phyloP scores from a whole-genome alignment of 2,888 invertebrate species.

The Patella pellucida region DNA sequence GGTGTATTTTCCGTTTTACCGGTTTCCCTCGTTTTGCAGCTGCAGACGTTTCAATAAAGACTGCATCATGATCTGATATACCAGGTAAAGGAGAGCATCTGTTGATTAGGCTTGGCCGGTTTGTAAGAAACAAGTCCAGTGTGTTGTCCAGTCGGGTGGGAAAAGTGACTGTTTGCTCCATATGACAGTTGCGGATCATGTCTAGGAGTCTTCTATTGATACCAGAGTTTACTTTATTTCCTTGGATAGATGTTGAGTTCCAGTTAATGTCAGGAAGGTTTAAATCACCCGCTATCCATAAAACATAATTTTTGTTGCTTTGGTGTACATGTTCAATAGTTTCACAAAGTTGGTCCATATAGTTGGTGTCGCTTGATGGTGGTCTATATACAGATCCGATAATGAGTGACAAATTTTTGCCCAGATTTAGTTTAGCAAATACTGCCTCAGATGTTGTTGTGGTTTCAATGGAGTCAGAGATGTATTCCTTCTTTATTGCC shows the following conservation, averaged over 20 bases:
- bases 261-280: constrained; percentile 24
- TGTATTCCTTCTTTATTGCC: too few species aligned
- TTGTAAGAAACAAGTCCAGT: constrained; percentile 24
- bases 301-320: constrained; percentile 17
- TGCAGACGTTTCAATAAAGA: neutral
- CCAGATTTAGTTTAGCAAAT: too few species aligned
- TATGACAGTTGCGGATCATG: neutral
- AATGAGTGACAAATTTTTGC: too few species aligned
- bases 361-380: too few species aligned
- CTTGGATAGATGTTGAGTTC: neutral
- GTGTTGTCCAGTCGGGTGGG: constrained; percentile 22
- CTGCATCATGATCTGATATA: constrained; percentile 14
- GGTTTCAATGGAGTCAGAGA: too few species aligned
- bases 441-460: too few species aligned
- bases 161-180: constrained; percentile 21
- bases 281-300: constrained; percentile 19
- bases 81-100: constrained; percentile 3
- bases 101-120: constrained; percentile 2
- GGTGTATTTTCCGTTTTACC: constrained; percentile 10
- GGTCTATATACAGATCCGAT: too few species aligned
- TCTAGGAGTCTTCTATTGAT: neutral
- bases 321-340: too few species aligned
- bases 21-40: neutral
- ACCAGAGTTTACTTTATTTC: neutral
- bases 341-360: too few species aligned